Base-by-base conservation (phyloP, 2,113 vertebrate genomes). In the Glaucomys volans region DNA sequence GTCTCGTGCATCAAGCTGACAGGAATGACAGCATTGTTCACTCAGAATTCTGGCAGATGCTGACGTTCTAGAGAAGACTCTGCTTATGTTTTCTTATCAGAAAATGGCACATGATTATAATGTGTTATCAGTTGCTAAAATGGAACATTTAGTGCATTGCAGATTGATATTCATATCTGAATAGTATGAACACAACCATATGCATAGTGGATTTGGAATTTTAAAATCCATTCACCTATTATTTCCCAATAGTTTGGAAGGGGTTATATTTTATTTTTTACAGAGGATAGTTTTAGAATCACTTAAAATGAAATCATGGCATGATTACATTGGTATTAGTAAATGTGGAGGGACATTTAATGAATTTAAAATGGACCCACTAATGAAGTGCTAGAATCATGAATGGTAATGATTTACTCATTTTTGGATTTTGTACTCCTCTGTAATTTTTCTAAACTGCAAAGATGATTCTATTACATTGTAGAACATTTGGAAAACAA, bases 1-100 rank as follows among this genome's bases (percentile, higher is more conserved):
- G 93, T 4, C 20, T 40, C 90, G 66, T 81, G 0, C 18, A 86
- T 97, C 91, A 93, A 79, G 69, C 5, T 89, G 59, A 47, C 67
- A 91, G 35, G 28, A 50, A 28, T 28, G 76, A 75, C 9, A 26
- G 9, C 17, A 81, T 18, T 94, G 85, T 92, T 96, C 42, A 2
- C 71, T 52, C 2, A 35, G 80, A 96, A 75, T 90, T 0, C 17
- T 37, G 66, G 82, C 32, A 91, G 37, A 30, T 5, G 59, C 64
- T 1, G 6, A 95, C 22, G 44, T 93, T 94, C 95, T 83, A 67
- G 0, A 67, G 0, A 52, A 83, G 24, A 88, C 59, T 3, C 59
- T 40, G 0, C 50, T 79, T 67, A n/a, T n/a, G n/a, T n/a, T n/a
- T n/a, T n/a, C n/a, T n/a, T n/a, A n/a, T n/a, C 8, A 44, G 0